These are phyloP conservation scores for Chrysocyon brachyurus DNA, from an alignment of 2,797 vertebrate genomes.

Conservation along the genomic window DNA sequence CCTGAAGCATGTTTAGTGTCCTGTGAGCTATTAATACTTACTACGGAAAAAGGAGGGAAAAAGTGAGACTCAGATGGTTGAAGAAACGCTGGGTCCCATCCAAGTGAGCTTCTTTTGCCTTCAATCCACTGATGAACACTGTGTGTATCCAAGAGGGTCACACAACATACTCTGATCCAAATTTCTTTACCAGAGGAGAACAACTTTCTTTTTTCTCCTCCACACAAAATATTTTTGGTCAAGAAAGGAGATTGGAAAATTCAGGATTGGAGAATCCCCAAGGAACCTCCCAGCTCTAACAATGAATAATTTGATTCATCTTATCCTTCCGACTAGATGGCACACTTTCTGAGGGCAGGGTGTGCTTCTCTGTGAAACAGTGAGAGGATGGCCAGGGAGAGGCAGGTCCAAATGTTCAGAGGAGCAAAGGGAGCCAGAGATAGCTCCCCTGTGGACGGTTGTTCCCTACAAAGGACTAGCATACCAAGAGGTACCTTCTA, in stretches of 20 bases:
- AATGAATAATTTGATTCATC: neutral
- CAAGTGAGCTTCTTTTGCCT: neutral
- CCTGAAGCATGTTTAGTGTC: neutral
- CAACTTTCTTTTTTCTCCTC: neutral
- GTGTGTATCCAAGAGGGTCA: neutral
- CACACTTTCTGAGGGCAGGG: neutral
- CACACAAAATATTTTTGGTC: neutral
- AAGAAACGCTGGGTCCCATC: neutral
- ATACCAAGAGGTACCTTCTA: neutral
- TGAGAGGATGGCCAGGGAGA: neutral
- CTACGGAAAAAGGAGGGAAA: neutral
- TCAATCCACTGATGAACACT: neutral
- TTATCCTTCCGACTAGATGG: neutral
- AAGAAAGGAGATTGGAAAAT: slow-evolving; percentile 31
- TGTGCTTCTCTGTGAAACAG: neutral
- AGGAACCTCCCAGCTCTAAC: neutral
- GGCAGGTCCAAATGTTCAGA: neutral
- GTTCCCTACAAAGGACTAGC: neutral
- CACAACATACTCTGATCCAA: neutral
- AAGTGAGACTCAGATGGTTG: neutral
- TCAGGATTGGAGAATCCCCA: neutral
- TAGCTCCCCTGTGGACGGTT: too few relatives aligned
- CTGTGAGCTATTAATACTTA: neutral
- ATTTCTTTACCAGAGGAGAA: slow-evolving; percentile 18
- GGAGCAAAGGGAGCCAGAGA: neutral